These are phyloP conservation scores for Blastobasis adustella DNA, from an alignment of 2,888 invertebrate species.

Conservation along the genomic window DNA sequence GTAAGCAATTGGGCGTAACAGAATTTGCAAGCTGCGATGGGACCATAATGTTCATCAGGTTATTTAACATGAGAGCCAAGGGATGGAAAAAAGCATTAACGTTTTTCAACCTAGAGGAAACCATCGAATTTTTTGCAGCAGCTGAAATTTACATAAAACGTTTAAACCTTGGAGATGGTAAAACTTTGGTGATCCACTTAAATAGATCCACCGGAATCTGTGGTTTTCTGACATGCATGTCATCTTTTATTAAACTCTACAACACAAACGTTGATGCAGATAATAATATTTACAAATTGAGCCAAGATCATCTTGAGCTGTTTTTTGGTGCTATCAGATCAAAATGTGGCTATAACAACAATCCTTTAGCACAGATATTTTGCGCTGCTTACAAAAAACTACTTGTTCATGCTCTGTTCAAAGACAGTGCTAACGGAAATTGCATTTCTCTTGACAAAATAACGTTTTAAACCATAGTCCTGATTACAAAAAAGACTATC, in stretches of 20 bases:
- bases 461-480: neutral
- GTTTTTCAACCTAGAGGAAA: too few species aligned
- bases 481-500: too few species aligned
- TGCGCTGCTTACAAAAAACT: neutral
- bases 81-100: neutral
- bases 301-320: neutral
- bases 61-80: neutral
- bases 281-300: too few species aligned
- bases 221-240: neutral
- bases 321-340: neutral
- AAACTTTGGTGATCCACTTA: neutral
- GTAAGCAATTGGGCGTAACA: neutral
- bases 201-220: neutral
- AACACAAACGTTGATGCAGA: neutral
- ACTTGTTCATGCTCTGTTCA: constrained; percentile 3
- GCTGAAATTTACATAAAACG: neutral
- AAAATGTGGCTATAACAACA: neutral
- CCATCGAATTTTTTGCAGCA: neutral
- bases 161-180: neutral
- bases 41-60: neutral
- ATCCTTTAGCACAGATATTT: neutral
- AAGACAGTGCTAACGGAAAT: neutral
- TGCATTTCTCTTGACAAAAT: neutral
- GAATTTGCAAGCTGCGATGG: neutral
- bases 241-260: neutral